Evolutionary conservation across 1,140 invertebrate genomes (phyloP), one percentile per base, ranked within the genome.

Genomic region (Caenorhabditis tropicalis): DNA sequence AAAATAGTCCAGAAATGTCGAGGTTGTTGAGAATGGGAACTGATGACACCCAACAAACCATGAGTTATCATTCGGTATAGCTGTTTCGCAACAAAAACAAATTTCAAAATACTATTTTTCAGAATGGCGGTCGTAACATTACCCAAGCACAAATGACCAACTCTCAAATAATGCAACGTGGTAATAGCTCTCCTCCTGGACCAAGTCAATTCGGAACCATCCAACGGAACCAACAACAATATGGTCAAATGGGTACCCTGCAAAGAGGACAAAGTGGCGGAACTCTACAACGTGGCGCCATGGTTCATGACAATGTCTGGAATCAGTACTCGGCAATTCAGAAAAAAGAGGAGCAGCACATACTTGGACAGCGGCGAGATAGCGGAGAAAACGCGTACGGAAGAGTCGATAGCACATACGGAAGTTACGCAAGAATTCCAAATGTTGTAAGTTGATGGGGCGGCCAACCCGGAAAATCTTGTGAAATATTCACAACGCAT

Each of bases 321-420:
- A 81, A 85, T 46, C 58, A 82, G 24, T 85, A 85, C 60, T 36
- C 84, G 24, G 85, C 84, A 1, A 85, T 85, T 46, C 84, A 85
- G 33, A 85, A 85, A 21, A 74, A 74, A 74, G 65, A 74, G 19
- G 65, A 74, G 60, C 60, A 85, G 16, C 43, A 33, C n/a, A 36
- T 74, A 31, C 33, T 70, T 2, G 70, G 65, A 12, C 70, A 84
- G 56, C n/a, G 83, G 21, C n/a, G 83, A 48, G 79, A 70, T 46
- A 80, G 70, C 29, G 65, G 65, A 19, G 83, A 84, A 12, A 27
- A 19, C 0, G 58, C 56, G 19, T 85, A 85, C 43, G 84, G 84
- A 82, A 58, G 43, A 36, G 58, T 82, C 15, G 84, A 84, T 43
- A 81, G 81, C 21, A 48, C 39, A 21, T 85, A 85, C 65, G 84